Evolutionary conservation across 2,888 invertebrate genomes (phyloP).

Genomic region (Alsophila aescularia): DNA sequence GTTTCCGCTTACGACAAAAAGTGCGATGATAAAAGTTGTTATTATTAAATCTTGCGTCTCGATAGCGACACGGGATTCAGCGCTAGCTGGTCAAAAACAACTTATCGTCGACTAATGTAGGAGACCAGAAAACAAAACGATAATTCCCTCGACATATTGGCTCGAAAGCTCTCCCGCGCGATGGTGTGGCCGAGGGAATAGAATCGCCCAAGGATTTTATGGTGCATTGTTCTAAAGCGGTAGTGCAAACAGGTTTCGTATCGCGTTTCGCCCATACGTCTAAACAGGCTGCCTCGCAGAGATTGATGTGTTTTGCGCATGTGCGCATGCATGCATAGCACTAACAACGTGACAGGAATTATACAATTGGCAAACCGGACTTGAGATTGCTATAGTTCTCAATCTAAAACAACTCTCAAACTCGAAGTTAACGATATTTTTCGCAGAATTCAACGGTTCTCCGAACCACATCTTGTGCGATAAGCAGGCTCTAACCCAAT

Average conservation of each 20-base stretch:
- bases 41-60: too few relatives aligned
- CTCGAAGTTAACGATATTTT: background rate
- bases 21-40: background rate
- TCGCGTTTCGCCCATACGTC: conserved; percentile 58
- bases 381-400: background rate
- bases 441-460: background rate
- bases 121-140: too few relatives aligned
- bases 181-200: conserved; percentile 27
- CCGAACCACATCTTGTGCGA: background rate
- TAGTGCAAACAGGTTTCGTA: conserved; percentile 60
- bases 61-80: too few relatives aligned
- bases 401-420: background rate
- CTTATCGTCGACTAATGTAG: too few relatives aligned
- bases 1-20: conserved; percentile 15
- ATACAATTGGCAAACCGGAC: background rate
- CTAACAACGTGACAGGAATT: conserved; percentile 12
- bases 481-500: background rate
- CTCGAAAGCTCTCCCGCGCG: conserved; percentile 20
- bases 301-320: conserved; percentile 9
- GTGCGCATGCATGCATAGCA: background rate
- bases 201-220: conserved; percentile 41
- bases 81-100: too few relatives aligned
- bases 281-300: conserved; percentile 37
- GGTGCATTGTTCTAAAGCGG: conserved; percentile 59
- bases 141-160: too few relatives aligned